Conservation (phyloP, 2,888 invertebrate species). For the Cephus rjabovi region DNA sequence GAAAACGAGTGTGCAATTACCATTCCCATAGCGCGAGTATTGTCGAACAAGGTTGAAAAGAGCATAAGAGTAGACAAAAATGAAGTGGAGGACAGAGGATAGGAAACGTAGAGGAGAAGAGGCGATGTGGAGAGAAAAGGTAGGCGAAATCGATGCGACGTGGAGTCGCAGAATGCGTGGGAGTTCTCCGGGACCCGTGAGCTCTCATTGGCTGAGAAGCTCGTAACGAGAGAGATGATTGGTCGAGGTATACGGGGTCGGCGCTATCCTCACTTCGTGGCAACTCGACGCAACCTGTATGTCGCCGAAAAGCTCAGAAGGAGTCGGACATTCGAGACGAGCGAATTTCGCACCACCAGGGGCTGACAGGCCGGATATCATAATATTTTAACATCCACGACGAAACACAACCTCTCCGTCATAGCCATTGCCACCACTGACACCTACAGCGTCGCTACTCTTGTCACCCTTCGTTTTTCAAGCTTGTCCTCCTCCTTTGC, state of each 20-base stretch:
- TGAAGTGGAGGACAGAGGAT: background rate
- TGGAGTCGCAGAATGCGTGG: slow-evolving; percentile 34
- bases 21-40: background rate
- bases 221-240: background rate
- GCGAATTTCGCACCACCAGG: background rate
- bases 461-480: background rate
- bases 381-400: background rate
- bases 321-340: background rate
- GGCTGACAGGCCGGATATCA: background rate
- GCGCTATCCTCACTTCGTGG: background rate
- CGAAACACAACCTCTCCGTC: background rate
- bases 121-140: slow-evolving; percentile 8
- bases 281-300: background rate
- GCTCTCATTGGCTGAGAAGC: background rate
- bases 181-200: slow-evolving; percentile 36
- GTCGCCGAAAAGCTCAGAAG: background rate
- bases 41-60: background rate
- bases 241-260: background rate
- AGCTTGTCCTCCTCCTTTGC: background rate
- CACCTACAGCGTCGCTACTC: background rate
- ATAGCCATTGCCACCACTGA: background rate
- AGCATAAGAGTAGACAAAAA: background rate
- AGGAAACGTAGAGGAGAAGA: background rate
- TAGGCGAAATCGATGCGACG: slow-evolving; percentile 42
- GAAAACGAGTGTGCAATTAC: background rate